phyloP scores from a whole-genome alignment of 2,888 invertebrate species.

The Stenodema calcarata region DNA sequence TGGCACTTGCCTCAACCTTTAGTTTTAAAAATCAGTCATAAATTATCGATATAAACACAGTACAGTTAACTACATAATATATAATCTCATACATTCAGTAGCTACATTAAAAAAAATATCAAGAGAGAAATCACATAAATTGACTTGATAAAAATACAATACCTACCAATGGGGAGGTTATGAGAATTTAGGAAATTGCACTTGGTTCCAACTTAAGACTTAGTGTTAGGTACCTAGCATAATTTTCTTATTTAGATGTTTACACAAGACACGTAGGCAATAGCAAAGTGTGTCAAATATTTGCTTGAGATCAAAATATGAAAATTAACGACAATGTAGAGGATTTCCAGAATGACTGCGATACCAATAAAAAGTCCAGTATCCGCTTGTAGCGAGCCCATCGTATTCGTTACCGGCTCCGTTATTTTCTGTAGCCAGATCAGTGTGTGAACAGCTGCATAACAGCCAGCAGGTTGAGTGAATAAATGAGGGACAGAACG shows the following conservation, averaged over 20 bases:
- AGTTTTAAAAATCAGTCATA: too few relatives aligned
- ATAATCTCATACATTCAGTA: neutral
- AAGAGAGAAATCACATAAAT: neutral
- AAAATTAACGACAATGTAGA: neutral
- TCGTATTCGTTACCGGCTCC: too few relatives aligned
- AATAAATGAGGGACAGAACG: too few relatives aligned
- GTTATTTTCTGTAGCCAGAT: too few relatives aligned
- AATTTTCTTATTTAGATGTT: neutral
- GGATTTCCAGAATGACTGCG: neutral
- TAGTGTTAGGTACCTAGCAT: neutral
- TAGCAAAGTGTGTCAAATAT: neutral
- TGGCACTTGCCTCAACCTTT: too few relatives aligned
- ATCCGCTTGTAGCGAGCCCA: too few relatives aligned
- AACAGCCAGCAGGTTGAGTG: too few relatives aligned
- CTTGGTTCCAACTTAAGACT: neutral
- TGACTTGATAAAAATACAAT: neutral
- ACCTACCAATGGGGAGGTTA: neutral
- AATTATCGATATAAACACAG: neutral
- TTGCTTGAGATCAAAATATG: neutral
- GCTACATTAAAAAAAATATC: neutral
- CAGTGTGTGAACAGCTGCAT: too few relatives aligned
- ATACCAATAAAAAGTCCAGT: neutral
- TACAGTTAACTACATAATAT: neutral
- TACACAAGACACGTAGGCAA: too few relatives aligned
- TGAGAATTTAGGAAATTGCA: neutral